phyloP scores from a whole-genome alignment of 2,888 invertebrate genomes.

The Drosophila pseudotakahashii region DNA sequence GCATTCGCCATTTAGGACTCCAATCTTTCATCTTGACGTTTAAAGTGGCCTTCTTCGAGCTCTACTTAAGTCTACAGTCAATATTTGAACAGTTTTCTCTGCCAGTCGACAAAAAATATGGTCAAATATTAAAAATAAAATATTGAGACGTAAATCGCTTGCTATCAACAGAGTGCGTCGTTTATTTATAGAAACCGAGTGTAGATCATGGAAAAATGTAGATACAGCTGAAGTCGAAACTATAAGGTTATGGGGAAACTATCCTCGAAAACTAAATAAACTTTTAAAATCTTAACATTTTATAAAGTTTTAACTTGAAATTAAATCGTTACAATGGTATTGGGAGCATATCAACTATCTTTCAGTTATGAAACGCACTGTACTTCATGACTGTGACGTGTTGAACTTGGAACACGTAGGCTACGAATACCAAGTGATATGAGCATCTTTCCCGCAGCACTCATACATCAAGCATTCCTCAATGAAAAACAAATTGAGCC shows the following conservation, averaged over 20 bases:
- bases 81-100: conserved; percentile 29
- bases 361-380: conserved; percentile 12
- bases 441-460: neutral
- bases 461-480: conserved; percentile 4
- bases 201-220: conserved; percentile 12
- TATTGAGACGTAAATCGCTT: conserved; percentile 26
- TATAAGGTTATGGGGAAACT: neutral
- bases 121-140: conserved; percentile 32
- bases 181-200: conserved; percentile 49
- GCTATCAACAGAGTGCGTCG: conserved; percentile 36
- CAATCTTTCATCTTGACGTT: neutral
- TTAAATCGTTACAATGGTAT: neutral
- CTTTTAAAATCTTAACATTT: too few species aligned
- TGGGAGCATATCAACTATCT: too few species aligned
- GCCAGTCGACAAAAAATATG: conserved; percentile 16
- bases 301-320: neutral
- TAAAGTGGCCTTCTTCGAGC: conserved; percentile 1
- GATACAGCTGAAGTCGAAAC: neutral
- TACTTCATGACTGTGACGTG: conserved; percentile 40
- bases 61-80: conserved; percentile 4
- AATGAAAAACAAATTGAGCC: conserved; percentile 14
- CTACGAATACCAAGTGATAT: conserved; percentile 15
- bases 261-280: too few species aligned
- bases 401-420: conserved; percentile 57
- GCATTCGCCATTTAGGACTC: conserved; percentile 1